phyloP scores from a whole-genome alignment of 2,113 vertebrate species.

The Eretmochelys imbricata region DNA sequence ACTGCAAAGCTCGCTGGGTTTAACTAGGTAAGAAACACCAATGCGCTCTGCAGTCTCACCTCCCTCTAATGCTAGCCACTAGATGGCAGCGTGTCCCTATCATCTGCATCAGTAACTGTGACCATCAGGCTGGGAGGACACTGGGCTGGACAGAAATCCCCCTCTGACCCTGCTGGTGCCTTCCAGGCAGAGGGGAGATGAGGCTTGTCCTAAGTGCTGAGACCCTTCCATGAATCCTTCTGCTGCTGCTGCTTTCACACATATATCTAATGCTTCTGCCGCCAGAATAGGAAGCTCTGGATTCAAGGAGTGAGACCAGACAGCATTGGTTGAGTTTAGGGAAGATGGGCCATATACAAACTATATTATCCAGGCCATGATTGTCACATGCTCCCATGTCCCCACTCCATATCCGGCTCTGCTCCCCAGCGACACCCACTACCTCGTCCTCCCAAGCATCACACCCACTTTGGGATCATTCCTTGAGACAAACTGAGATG shows the following conservation, averaged over 20 bases:
- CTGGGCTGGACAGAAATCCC: neutral
- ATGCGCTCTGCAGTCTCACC: too few relatives aligned
- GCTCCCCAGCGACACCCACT: neutral
- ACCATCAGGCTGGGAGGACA: neutral
- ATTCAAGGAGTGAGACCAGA: neutral
- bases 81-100: neutral
- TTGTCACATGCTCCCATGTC: neutral
- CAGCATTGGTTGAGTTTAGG: neutral
- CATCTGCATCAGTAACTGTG: neutral
- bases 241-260: neutral
- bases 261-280: neutral
- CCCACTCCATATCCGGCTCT: neutral
- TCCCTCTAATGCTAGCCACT: neutral
- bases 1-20: neutral
- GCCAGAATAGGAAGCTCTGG: neutral
- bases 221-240: too few relatives aligned
- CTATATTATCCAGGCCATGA: neutral
- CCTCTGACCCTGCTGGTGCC: neutral
- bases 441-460: neutral
- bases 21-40: neutral
- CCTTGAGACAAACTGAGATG: neutral
- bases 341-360: neutral
- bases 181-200: too few relatives aligned
- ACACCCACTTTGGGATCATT: neutral
- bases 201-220: too few relatives aligned